A percentile compares a stretch with the other conserved stretches of the same genome.
phyloP scores from a whole-genome alignment of 2,797 vertebrate species.

The Lemur catta region DNA sequence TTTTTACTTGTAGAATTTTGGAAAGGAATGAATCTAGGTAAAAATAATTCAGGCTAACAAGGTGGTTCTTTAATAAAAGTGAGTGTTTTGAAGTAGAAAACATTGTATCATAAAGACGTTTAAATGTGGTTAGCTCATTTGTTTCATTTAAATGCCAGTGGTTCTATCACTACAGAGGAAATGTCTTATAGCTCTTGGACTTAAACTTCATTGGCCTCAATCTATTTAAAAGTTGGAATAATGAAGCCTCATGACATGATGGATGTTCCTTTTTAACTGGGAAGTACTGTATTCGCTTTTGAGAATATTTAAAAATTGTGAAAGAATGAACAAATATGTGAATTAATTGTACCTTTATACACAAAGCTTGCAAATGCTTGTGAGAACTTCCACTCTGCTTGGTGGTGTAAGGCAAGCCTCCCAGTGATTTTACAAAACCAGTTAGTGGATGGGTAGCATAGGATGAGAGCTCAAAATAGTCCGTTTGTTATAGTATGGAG shows the following conservation, averaged over 20 bases:
- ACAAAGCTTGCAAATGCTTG: neutral
- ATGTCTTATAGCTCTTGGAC: neutral
- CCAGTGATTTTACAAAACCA: neutral
- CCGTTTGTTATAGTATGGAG: too few relatives aligned
- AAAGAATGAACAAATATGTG: neutral
- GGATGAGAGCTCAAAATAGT: neutral
- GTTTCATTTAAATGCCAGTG: neutral
- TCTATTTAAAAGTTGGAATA: conserved; percentile 22
- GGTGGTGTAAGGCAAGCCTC: neutral
- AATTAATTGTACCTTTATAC: conserved; percentile 36
- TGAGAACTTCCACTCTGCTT: neutral
- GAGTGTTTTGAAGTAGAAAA: conserved; percentile 30
- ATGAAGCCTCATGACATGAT: neutral
- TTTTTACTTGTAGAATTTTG: neutral
- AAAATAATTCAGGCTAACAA: neutral
- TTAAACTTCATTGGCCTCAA: neutral
- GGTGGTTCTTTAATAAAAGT: neutral
- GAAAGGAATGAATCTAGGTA: neutral
- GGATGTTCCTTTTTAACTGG: neutral
- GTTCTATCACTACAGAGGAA: neutral
- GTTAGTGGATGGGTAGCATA: neutral
- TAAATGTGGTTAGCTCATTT: neutral
- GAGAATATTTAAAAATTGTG: neutral
- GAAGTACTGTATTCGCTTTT: neutral
- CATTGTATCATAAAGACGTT: conserved; percentile 6